phyloP scores from a whole-genome alignment of 2,113 vertebrate species.

The Megalops atlanticus region DNA sequence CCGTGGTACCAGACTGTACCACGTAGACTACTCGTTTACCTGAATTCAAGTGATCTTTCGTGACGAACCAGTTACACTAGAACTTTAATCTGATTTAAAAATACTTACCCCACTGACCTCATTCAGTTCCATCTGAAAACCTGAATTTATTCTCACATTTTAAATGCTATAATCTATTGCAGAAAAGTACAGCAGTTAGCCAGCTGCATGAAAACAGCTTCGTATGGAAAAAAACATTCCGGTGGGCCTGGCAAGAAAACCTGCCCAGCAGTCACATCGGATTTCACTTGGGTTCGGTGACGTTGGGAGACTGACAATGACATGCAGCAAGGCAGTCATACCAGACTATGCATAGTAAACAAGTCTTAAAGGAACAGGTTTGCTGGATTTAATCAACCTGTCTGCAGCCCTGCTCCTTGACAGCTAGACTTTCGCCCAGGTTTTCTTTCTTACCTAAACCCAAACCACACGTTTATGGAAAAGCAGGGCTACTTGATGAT shows the following conservation, averaged over 20 bases:
- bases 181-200: neutral
- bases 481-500: too few species aligned
- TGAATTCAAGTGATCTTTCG: neutral
- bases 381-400: too few species aligned
- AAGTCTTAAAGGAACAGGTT: constrained; percentile 26
- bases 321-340: constrained; percentile 15
- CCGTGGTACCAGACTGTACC: too few species aligned
- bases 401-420: too few species aligned
- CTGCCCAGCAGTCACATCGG: constrained; percentile 17
- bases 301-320: neutral
- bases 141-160: constrained; percentile 4
- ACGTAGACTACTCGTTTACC: neutral
- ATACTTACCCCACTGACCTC: constrained; percentile 23
- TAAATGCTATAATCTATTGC: neutral
- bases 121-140: constrained; percentile 17
- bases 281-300: constrained; percentile 10
- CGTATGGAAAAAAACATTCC: neutral
- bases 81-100: neutral
- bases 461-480: too few species aligned
- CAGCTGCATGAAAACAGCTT: neutral
- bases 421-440: too few species aligned
- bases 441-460: too few species aligned
- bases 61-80: neutral
- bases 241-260: neutral
- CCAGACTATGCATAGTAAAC: constrained; percentile 11